Evolutionary conservation across 2,888 invertebrate species (phyloP), one percentile per base, ranked within the genome.

Genomic region (Cryptus viduatorius): DNA sequence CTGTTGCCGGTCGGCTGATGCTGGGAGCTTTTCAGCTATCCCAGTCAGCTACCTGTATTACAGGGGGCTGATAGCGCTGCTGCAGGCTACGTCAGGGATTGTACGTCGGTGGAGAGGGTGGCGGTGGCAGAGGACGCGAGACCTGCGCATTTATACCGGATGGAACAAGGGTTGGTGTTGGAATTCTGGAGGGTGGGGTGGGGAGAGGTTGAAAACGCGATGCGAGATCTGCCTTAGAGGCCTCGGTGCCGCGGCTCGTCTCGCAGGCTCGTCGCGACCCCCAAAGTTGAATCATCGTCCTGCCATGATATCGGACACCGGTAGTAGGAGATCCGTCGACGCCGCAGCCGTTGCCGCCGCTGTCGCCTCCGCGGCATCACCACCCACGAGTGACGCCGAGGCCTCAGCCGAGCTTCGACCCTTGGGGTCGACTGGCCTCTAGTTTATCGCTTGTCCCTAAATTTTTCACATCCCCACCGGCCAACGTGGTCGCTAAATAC

Each of bases 191-290:
- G 67, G 82, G 71, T 50, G 48, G 61, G 48, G 29, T 48, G 61
- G 48, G 16, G 71, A 16, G 68, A 16, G 81, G 83, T 44, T 78
- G 71, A 12, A 71, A 71, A 53, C 48, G 79, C 77, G 65, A 59
- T 48, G 64, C 61, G 80, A 73, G 59, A 78, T 65, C 50, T 44
- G 72, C 59, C 71, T 65, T 78, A 79, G 84, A 82, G 79, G 85
- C 82, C 80, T 80, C 80, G 75, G 84, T 79, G 83, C 85, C 81
- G 81, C 83, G 85, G 83, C 79, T 76, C 76, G 81, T 59, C 81
- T 86, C 84, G 83, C 88, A 91, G 88, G 87, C 89, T 89, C 88
- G 90, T 90, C 90, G 90, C 87, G 88, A 89, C 82, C 86, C 84
- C 85, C 88, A 86, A 85, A 85, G 87, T 86, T 86, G 87, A 73